Evolutionary conservation across 2,113 vertebrate species (phyloP), one percentile per base, ranked within the genome.

Genomic region (Orientallactaga bullata): DNA sequence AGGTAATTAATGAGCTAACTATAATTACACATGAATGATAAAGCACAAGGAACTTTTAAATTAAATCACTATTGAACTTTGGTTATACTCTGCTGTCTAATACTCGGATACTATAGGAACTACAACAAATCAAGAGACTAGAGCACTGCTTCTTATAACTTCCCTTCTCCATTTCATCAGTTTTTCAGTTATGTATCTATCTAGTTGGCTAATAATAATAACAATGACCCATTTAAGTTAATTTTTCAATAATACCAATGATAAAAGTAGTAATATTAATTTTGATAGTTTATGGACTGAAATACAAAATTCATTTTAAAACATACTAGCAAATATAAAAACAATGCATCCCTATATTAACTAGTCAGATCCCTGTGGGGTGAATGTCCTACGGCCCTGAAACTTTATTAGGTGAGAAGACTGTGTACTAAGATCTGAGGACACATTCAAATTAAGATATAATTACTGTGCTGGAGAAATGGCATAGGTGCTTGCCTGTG

Each of bases 1-100:
- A 97, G 63, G 89, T 95, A 96, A 97, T 96, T 97, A 96, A 96
- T 96, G 93, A 91, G 80, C 88, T 90, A 95, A 90, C 80, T 87
- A 91, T 95, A 97, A 97, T 97, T 96, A 91, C 81, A 91, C 81
- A 94, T 82, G 91, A 96, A 84, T 95, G 76, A 95, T 88, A 96
- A 96, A 95, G 63, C 35, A 82, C 37, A 95, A 61, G 58, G 47
- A 97, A 96, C 65, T 96, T 95, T 95, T 77, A 96, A 96, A 95
- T 96, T 88, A 96, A 97, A 94, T 94, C 63, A 84, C 82, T 83
- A 66, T 65, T 89, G 86, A 96, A 94, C 58, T 93, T 91, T 89
- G 83, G n/a, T n/a, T 82, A 2, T 85, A 17, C 37, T 92, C 39
- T 18, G n/a, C 80, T 76, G 63, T 1, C 39, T 65, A 51, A n/a